Evolutionary conservation across 2,888 invertebrate species (phyloP), one percentile per base, ranked within the genome.

Genomic region (Adelphocoris suturalis): DNA sequence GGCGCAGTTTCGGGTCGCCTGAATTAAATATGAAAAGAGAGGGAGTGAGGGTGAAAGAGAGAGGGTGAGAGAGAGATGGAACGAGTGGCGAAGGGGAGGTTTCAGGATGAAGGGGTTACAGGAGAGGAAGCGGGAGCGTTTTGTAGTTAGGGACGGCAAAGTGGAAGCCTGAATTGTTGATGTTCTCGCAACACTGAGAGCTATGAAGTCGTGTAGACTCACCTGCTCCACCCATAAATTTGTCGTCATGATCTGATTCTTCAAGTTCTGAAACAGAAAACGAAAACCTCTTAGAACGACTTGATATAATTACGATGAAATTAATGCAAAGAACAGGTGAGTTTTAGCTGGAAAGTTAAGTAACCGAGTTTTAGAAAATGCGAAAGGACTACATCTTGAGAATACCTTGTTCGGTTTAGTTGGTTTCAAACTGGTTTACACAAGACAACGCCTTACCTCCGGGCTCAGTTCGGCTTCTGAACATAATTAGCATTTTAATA

Each of bases 181-280:
- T 88, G 68, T 14, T 19, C 52, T 85, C 48, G 80, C 78, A 88
- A 47, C 48, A 80, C 88, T 48, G 52, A 82, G 27, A 85, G 85
- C 61, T 85, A 55, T 85, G 85, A 85, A 85, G 57, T 28, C 61
- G 37, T 52, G 85, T 61, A 37, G 28, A 88, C 93, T 93, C 93
- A 95, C 95, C 94, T 95, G 95, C 92, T 95, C 95, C 81, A 96
- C 94, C 95, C 95, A 96, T 61, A 96, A 94, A 92, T 95, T 96
- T 86, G 95, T 95, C 91, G 95, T 95, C 95, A 96, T 95, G 91
- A 96, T 95, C 93, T 96, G 95, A 93, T 95, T 95, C 93, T 95
- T 95, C 92, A 96, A 94, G 93, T 95, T 96, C 96, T 96, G 94
- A 91, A 94, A 94, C 90, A 92, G 92, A 91, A 90, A 90, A 92